Percentiles rank a stretch among this genome's conserved stretches.
These are phyloP conservation scores for Ennomos quercinarius DNA, from an alignment of 2,888 invertebrate species.

Conservation along the genomic window DNA sequence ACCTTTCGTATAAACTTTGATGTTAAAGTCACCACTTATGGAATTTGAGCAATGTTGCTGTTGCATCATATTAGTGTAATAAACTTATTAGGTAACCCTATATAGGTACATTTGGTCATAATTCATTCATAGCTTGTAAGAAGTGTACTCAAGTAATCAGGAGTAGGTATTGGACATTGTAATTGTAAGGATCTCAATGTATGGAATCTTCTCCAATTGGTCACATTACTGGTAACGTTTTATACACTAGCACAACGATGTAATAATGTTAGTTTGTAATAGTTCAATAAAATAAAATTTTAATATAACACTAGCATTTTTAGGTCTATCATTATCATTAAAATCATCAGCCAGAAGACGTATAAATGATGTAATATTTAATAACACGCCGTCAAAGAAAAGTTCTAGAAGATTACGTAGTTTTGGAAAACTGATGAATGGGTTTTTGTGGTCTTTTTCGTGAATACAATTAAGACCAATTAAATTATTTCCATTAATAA, in stretches of 20 bases:
- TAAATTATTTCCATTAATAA: no score
- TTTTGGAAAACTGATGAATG: no score
- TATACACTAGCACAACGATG: conserved; percentile 68
- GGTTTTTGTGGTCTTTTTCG: no score
- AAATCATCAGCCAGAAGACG: no score
- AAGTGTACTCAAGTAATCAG: conserved; percentile 3
- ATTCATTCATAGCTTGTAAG: conserved; percentile 8
- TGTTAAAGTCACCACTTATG: no score
- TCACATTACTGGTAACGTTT: conserved; percentile 60
- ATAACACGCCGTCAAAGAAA: conserved; percentile 6
- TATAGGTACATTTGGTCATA: no score
- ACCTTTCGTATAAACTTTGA: no score
- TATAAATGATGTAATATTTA: conserved; percentile 30
- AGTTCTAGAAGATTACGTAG: no score
- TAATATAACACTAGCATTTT: conserved; percentile 55
- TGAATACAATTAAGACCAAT: no score
- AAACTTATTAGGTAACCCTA: no score
- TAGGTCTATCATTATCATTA: conserved; percentile 3
- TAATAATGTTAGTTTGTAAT: conserved; percentile 57
- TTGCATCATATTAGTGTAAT: no score
- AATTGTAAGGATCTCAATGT: conserved; percentile 16
- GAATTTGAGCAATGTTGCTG: no score
- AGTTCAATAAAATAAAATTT: conserved; percentile 71
- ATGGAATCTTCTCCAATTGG: conserved; percentile 49
- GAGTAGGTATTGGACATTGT: conserved; percentile 3